A percentile compares a stretch with the other conserved stretches of the same genome.
phyloP scores from a whole-genome alignment of 2,113 vertebrate genomes.

The Glareola pratincola region DNA sequence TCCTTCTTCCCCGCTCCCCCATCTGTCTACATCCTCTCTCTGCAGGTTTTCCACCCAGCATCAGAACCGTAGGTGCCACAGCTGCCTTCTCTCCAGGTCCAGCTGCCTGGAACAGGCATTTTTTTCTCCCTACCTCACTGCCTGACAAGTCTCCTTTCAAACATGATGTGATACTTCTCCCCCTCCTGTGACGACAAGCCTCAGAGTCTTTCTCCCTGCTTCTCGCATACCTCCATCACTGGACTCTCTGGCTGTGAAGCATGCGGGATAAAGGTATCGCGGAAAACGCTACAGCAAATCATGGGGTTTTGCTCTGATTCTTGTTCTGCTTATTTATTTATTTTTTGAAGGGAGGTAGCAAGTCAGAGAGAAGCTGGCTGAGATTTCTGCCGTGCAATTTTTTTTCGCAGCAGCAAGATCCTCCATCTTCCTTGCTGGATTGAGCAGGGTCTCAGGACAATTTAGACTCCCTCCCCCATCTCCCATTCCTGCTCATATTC shows the following conservation, averaged over 20 bases:
- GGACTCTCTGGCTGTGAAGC: constrained; percentile 3
- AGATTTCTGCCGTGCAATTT: constrained; percentile 40
- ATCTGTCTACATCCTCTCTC: background rate
- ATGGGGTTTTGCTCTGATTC: background rate
- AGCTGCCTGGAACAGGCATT: background rate
- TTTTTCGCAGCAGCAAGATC: constrained; percentile 52
- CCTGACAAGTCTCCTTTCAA: constrained; percentile 35
- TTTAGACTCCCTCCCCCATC: constrained; percentile 50
- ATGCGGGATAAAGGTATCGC: background rate
- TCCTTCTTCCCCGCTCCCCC: background rate
- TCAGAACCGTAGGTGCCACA: background rate
- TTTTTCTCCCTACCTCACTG: background rate
- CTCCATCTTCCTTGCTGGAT: constrained; percentile 67
- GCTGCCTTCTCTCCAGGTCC: background rate
- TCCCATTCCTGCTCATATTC: constrained; percentile 42
- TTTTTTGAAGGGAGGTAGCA: constrained; percentile 41
- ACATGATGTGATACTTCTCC: background rate
- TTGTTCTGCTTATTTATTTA: constrained; percentile 33
- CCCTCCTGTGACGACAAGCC: background rate
- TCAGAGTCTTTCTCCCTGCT: background rate
- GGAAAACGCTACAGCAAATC: constrained; percentile 28
- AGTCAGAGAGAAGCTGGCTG: constrained; percentile 23
- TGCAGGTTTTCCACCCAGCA: background rate
- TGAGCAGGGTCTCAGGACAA: constrained; percentile 65
- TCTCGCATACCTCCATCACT: constrained; percentile 16